Percentiles rank a stretch among this genome's conserved stretches.
Evolutionary conservation across 2,888 invertebrate genomes (phyloP).

Genomic region (Druceiella hillmani): DNA sequence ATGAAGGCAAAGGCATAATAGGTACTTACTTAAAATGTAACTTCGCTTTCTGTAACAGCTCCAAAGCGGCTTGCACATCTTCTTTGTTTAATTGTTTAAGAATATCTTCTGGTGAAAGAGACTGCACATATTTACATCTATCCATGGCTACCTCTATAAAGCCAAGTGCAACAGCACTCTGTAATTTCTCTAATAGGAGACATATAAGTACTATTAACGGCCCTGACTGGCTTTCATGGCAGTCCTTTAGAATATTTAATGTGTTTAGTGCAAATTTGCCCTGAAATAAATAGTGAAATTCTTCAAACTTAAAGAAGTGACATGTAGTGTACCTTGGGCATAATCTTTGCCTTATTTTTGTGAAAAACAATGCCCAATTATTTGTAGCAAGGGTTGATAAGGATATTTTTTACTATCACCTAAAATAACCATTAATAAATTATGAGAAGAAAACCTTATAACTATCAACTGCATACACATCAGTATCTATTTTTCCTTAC

Average conservation of each 20-base stretch:
- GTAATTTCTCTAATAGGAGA: slow-evolving; percentile 62
- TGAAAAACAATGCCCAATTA: too few species aligned
- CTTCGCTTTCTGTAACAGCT: slow-evolving; percentile 53
- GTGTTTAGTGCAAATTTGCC: slow-evolving; percentile 64
- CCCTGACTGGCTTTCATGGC: slow-evolving; percentile 67
- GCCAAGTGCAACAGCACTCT: slow-evolving; percentile 40
- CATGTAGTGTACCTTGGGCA: too few species aligned
- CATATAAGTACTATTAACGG: slow-evolving; percentile 65
- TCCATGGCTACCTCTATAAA: slow-evolving; percentile 66
- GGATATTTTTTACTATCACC: too few species aligned
- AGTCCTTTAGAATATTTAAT: slow-evolving; percentile 62
- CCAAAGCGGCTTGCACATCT: slow-evolving; percentile 61
- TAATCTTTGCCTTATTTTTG: too few species aligned
- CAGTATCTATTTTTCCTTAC: too few species aligned
- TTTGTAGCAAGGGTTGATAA: too few species aligned
- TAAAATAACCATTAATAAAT: too few species aligned
- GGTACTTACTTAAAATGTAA: slow-evolving; percentile 53
- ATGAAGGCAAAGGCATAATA: too few species aligned
- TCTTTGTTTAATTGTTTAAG: slow-evolving; percentile 61
- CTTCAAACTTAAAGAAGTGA: too few species aligned
- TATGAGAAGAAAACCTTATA: too few species aligned
- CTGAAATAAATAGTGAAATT: slow-evolving; percentile 46
- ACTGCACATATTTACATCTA: slow-evolving; percentile 62
- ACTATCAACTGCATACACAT: too few species aligned
- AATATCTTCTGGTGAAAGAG: slow-evolving; percentile 55